Evolutionary conservation across 2,888 invertebrate genomes (phyloP).

Genomic region (Pristionchus exspectatus): DNA sequence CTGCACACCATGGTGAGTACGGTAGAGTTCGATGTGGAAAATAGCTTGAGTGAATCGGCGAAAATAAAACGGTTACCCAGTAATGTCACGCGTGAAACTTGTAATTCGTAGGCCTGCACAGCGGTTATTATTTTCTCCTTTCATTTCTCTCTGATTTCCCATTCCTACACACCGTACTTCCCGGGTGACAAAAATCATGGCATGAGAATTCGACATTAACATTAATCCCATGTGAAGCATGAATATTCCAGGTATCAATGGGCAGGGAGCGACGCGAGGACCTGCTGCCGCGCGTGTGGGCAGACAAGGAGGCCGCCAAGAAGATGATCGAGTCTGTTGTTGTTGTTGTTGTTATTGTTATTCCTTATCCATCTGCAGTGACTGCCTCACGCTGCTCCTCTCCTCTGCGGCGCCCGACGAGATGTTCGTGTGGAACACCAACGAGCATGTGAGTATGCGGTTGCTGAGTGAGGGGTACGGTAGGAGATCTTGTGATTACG

Average conservation of each 20-base stretch:
- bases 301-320: neutral
- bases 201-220: no score
- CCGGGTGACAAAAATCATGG: no score
- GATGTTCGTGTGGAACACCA: neutral
- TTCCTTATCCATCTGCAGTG: neutral
- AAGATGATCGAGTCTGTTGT: neutral
- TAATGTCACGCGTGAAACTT: no score
- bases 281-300: slow-evolving; percentile 21
- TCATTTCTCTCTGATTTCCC: no score
- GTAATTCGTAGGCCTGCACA: no score
- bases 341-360: neutral
- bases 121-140: no score
- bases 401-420: neutral
- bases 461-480: neutral
- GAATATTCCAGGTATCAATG: neutral
- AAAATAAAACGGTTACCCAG: no score
- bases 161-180: no score
- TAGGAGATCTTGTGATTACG: neutral
- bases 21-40: no score
- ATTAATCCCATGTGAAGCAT: neutral
- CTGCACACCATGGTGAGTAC: neutral
- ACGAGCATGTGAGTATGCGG: neutral
- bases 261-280: slow-evolving; percentile 18
- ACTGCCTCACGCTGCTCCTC: neutral
- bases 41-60: no score